Evolutionary conservation across 2,113 vertebrate species (phyloP), one percentile per base, ranked within the genome.

Genomic region (Syngnathus floridae): DNA sequence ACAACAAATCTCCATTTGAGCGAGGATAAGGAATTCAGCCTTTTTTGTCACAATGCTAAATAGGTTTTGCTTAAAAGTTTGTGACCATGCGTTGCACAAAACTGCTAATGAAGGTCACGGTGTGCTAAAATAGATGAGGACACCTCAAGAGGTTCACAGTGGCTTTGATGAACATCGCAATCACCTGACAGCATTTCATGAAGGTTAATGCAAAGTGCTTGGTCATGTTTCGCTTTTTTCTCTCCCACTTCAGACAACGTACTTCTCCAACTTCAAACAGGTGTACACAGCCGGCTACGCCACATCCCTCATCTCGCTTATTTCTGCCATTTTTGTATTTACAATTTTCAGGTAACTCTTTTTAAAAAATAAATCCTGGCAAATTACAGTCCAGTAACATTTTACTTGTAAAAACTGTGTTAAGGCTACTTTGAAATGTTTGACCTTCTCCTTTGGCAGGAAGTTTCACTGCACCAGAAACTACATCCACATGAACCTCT

Each of bases 381-480:
- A 41, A 41, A 41, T 2, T 41, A 8, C 40, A 41, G 1, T 41
- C 7, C 6, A 4, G 38, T 41, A 9, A 11, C 10, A 8, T 10
- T 31, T 16, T 4, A 38, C 13, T 37, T 7, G 19, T 35, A 22
- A 36, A 19, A 48, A 16, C 35, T 35, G 17, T 37, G 9, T 36
- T 31, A 2, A 31, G 26, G 26, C 26, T 31, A 31, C 16, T 35
- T 16, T 31, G 4, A 16, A 56, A 16, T 7, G 16, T 6, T 63
- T 36, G 48, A 0, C 37, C 31, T 14, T 17, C 58, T 11, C 65
- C 11, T 22, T 68, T 45, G 40, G 0, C 71, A 95, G 94, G 83
- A 95, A 95, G 81, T 92, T 95, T 49, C 93, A 93, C 69, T 95
- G 94, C 72, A 93, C 93, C 81, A 92, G 93, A 67, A 95, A 95